Percentiles rank a stretch among this genome's conserved stretches.
Conservation (phyloP, 23 tunicate genomes). For the Halocynthia roretzi region DNA sequence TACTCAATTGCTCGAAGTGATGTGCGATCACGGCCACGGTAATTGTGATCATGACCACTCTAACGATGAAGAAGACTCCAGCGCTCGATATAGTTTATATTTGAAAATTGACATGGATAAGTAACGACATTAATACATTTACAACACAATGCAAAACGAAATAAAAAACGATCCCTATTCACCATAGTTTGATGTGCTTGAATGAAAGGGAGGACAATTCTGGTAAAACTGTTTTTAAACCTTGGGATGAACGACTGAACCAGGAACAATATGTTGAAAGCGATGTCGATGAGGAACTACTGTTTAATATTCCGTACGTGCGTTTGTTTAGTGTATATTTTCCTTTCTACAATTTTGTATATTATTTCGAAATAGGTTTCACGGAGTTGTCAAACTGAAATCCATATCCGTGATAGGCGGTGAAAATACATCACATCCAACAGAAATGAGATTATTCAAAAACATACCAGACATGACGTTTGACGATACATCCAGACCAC, state of each 20-base stretch:
- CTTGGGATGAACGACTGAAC: conserved; percentile 82
- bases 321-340: not conserved
- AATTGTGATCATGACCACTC: conserved; percentile 38
- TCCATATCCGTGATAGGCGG: conserved; percentile 87
- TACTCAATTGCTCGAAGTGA: not conserved
- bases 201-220: conserved; percentile 82
- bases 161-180: not conserved
- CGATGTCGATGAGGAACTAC: conserved; percentile 88
- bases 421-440: conserved; percentile 77
- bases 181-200: conserved; percentile 51
- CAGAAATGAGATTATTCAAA: conserved; percentile 67
- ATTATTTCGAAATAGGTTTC: conserved; percentile 32
- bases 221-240: conserved; percentile 76
- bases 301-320: conserved; percentile 84
- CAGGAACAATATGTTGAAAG: conserved; percentile 65
- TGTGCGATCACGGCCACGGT: conserved; percentile 42
- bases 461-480: conserved; percentile 79
- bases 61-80: conserved; percentile 61
- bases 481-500: conserved; percentile 60
- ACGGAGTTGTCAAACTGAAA: conserved; percentile 85
- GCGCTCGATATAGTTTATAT: conserved; percentile 55
- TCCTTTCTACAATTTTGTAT: not conserved
- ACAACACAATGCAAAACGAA: not conserved
- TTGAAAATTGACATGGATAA: conserved; percentile 45
- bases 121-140: not conserved